Evolutionary conservation across 2,797 vertebrate species (phyloP), one percentile per base, ranked within the genome.

Genomic region (Cygnus olor): DNA sequence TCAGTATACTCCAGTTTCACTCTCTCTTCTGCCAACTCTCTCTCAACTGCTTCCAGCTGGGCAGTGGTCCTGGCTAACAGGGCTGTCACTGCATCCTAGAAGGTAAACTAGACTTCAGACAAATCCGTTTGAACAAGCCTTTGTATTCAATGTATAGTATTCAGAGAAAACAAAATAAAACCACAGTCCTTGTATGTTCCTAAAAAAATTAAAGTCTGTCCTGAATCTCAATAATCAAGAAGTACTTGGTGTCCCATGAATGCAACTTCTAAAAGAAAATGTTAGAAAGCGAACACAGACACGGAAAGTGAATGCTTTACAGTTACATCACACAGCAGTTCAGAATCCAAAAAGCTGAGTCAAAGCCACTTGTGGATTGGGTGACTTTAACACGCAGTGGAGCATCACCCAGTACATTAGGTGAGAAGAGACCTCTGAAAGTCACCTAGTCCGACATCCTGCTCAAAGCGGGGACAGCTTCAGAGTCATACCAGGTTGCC

Each of bases 21-120:
- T 40, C 97, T 98, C 96, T 98, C 98, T 96, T 98, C 97, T 25
- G 97, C 98, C 91, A 98, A 58, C 88, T 98, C 98, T 76, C 98
- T 97, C 91, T 98, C 98, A 65, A 98, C 98, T 16, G 98, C 98
- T 96, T 99, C 98, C 96, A 98, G 97, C 80, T 98, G 98, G 47
- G 98, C 98, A 3, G 98, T 98, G 84, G 98, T 98, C 74, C 98
- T 98, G 8, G 98, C 98, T 96, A 99, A 95, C 70, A 98, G 97
- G 63, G 95, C 96, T 16, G 98, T 98, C 61, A 98, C 98, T 6
- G 98, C 98, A 73, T 99, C 98, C 98, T 99, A 97, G 22, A 82
- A 91, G 30, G 60, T 20, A 60, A 81, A 89, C 63, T 2, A 60
- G 61, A 58, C 44, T 49, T 92, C 44, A 82, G 42, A 89, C 58